Evolutionary conservation across 2,797 vertebrate genomes (phyloP).

Genomic region (Diplodus sargus): DNA sequence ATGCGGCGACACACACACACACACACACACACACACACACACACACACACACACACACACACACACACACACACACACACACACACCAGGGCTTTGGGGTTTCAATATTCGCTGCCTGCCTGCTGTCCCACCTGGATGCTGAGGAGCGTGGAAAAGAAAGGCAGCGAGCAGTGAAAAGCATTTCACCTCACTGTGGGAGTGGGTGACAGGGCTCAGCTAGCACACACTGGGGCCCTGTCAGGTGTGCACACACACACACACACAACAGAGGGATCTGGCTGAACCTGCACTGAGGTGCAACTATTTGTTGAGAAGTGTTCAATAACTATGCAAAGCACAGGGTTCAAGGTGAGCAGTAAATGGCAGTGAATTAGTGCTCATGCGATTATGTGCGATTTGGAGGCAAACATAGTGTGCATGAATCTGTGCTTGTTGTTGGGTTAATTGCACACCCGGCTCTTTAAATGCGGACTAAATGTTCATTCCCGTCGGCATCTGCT

Average conservation of each 20-base stretch:
- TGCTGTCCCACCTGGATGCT: conserved; percentile 72
- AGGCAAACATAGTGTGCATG: neutral
- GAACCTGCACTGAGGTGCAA: conserved; percentile 22
- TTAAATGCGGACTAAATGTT: conserved; percentile 15
- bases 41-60: conserved; percentile 8
- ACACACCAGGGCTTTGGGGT: conserved; percentile 24
- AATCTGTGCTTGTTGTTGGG: neutral
- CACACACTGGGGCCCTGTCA: conserved; percentile 61
- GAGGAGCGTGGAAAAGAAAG: conserved; percentile 65
- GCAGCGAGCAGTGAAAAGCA: conserved; percentile 73
- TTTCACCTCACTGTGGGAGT: conserved; percentile 76
- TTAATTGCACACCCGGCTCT: conserved; percentile 28
- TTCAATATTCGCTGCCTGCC: conserved; percentile 56
- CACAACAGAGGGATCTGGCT: conserved; percentile 9
- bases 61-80: conserved; percentile 16
- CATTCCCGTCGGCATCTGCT: neutral
- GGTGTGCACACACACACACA: conserved; percentile 4
- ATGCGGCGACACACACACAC: conserved; percentile 23
- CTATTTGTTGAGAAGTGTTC: conserved; percentile 2
- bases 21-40: conserved; percentile 7
- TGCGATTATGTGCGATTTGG: neutral
- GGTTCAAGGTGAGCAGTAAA: neutral
- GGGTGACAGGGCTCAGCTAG: conserved; percentile 65
- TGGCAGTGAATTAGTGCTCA: neutral
- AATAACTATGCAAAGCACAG: neutral